Evolutionary conservation across 2,888 invertebrate species (phyloP), one percentile per base, ranked within the genome.

Genomic region (Yponomeuta malinellus): DNA sequence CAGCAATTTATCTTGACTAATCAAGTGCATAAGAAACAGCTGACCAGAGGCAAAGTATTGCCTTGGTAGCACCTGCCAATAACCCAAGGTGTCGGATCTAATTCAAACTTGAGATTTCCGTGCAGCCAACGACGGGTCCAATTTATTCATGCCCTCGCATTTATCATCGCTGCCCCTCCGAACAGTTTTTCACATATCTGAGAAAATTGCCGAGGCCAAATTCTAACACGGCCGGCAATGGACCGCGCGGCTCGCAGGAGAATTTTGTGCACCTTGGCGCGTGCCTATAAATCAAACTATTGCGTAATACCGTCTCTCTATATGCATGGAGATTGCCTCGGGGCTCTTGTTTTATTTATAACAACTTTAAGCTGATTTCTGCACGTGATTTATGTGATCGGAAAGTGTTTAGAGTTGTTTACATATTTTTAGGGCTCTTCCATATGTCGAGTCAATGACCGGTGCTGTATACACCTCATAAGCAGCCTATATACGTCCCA

Each of bases 251-350:
- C 85, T 12, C 86, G 87, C 87, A 87, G 86, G 88, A 83, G 82
- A 81, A 59, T 59, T 82, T 80, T 77, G 82, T 86, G 87, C 91
- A 91, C 90, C 91, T 91, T 90, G 86, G 87, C 87, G 81, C 84
- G 84, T 84, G 37, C 84, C 87, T 82, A 90, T 91, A 91, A 91
- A 91, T 91, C 91, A 91, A 86, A 89, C 86, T 87, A 89, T 89
- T 89, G 85, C 88, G 88, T 89, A 90, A 90, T 88, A 83, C 83
- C 80, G 83, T 84, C 83, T 84, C 83, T 82, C 82, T 90, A 82
- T 89, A 91, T 90, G 90, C 89, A 91, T 90, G 85, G 80, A 84
- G 81, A 84, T 85, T 83, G 78, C 79, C 77, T 79, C 79, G 78
- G 80, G 84, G 84, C 83, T 81, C 81, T 70, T 79, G 79, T 83